Evolutionary conservation across 1,140 invertebrate species (phyloP), one percentile per base, ranked within the genome.

Genomic region (Cotesia typhae): DNA sequence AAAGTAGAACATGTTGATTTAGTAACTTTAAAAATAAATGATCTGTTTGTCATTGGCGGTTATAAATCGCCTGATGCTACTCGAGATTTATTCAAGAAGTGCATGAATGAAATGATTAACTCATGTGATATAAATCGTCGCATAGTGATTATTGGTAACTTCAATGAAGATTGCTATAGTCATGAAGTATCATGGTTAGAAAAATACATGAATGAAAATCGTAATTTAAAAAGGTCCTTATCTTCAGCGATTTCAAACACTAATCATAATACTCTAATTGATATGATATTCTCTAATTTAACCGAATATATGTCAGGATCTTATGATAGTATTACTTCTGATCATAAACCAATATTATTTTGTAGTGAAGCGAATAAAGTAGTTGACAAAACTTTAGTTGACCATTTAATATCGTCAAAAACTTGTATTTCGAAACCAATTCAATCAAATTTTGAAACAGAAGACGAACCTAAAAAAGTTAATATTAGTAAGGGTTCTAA

Each of bases 281-380:
- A 64, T 64, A 64, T 64, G 61, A 64, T 64, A 38, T 64, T 64
- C n/a, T n/a, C 38, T 12, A 64, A 64, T 64, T 36, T 36, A 38
- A n/a, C 37, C 4, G 36, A 0, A 3, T 64, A 38, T 64, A 47
- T 4, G 10, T 64, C 36, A 38, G 61, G 61, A n/a, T 2, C 14
- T 38, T 64, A 64, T 64, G 61, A 64, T 37, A 64, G 61, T 64
- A 64, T 41, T 14, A 64, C 37, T 64, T 64, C 61, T 2, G 61
- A 64, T 64, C 61, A 64, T 47, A 64, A 41, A 12, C 61, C 61
- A n/a, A 64, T 64, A n/a, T 64, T 64, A 14, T 64, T 64, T 36
- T 64, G 61, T 47, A 36, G 37, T 47, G 37, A 64, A 64, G 35
- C 2, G 0, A 64, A 64, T 47, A 41, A 37, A 9, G 37, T 64